phyloP scores from a whole-genome alignment of 2,797 vertebrate species.

The Scarus forsteni region DNA sequence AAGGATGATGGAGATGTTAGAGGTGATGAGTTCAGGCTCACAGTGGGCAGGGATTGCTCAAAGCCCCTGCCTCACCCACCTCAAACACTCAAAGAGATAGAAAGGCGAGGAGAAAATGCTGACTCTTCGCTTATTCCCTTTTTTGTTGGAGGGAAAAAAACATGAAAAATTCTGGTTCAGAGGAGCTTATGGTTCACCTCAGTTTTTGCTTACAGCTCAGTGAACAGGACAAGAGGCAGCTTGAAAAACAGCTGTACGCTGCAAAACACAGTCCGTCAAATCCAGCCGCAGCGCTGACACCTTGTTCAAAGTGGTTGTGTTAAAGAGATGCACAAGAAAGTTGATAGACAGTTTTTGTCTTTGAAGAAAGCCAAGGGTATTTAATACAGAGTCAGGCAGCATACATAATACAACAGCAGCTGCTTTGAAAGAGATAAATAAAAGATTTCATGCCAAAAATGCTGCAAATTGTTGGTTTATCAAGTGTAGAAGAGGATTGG shows the following conservation, averaged over 20 bases:
- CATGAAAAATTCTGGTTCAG: constrained; percentile 2
- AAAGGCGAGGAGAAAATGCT: constrained; percentile 28
- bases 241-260: constrained; percentile 7
- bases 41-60: constrained; percentile 42
- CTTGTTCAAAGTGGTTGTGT: neutral
- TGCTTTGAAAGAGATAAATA: constrained; percentile 17
- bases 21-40: constrained; percentile 55
- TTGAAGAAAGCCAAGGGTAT: neutral
- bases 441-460: constrained; percentile 29
- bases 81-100: constrained; percentile 28
- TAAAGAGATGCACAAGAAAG: constrained; percentile 18
- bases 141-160: constrained; percentile 28
- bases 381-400: neutral
- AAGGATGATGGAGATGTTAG: constrained; percentile 35
- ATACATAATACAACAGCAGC: constrained; percentile 16
- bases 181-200: constrained; percentile 29
- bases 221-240: constrained; percentile 29
- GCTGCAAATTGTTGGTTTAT: constrained; percentile 22
- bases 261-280: constrained; percentile 27
- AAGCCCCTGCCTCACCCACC: constrained; percentile 29
- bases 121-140: constrained; percentile 14
- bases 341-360: constrained; percentile 15
- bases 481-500: too few relatives aligned
- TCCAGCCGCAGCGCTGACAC: constrained; percentile 29
- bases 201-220: constrained; percentile 27